Conservation (phyloP, 1,140 invertebrate genomes). For the Phymastichus coffea region DNA sequence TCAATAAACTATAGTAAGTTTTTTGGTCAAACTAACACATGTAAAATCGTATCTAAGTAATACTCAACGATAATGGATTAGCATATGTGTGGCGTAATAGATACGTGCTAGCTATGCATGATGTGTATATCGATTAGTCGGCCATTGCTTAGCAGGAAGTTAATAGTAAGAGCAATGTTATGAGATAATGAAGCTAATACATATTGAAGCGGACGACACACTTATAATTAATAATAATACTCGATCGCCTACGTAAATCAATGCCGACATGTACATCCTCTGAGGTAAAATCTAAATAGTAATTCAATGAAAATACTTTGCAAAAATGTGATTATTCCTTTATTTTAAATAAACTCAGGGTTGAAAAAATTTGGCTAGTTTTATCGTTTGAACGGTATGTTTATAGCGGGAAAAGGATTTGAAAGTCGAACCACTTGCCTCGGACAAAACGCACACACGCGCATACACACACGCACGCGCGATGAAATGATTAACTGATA, state of each 20-base stretch:
- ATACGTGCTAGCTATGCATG: not conserved
- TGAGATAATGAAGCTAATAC: no score
- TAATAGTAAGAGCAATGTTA: not conserved
- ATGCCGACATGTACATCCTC: no score
- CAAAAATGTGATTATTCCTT: not conserved
- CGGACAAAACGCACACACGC: no score
- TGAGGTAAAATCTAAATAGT: no score
- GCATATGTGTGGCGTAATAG: no score
- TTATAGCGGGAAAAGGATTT: not conserved
- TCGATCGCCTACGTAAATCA: no score
- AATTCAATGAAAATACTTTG: conserved; percentile 24
- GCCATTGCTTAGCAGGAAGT: conserved; percentile 6
- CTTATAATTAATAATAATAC: conserved; percentile 12
- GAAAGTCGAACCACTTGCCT: no score
- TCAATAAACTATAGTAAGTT: no score
- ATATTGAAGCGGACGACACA: not conserved
- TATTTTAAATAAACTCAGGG: conserved; percentile 19
- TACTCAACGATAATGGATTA: not conserved
- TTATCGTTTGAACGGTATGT: conserved; percentile 3
- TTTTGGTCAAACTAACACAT: no score
- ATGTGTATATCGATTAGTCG: conserved; percentile 4
- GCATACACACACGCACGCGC: no score
- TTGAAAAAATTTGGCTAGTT: not conserved
- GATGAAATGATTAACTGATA: conserved; percentile 25
- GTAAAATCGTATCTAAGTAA: no score